Evolutionary conservation across 2,797 vertebrate genomes (phyloP).

Genomic region (Acrossocheilus wenchowensis): DNA sequence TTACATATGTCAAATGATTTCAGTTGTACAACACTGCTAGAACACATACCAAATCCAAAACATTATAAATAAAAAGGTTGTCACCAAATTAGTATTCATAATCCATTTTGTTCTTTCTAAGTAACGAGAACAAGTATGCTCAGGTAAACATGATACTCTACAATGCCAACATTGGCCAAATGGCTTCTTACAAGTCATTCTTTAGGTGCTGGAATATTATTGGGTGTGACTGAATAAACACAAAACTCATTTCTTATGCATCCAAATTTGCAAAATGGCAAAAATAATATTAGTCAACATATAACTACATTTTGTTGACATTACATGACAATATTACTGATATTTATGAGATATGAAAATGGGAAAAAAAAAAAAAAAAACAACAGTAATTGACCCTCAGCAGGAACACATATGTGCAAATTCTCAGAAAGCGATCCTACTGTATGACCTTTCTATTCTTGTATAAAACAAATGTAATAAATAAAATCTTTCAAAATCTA

Average conservation of each 20-base stretch:
- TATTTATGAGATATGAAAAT: neutral
- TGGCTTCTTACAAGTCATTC: slow-evolving; percentile 13
- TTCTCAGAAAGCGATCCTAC: slow-evolving; percentile 28
- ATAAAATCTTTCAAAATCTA: slow-evolving; percentile 15
- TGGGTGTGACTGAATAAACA: neutral
- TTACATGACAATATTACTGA: neutral
- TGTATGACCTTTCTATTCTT: slow-evolving; percentile 14
- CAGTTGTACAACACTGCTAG: slow-evolving; percentile 29
- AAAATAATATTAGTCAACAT: neutral
- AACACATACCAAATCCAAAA: slow-evolving; percentile 9
- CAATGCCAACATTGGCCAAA: slow-evolving; percentile 17
- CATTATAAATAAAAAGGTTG: neutral
- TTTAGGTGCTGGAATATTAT: slow-evolving; percentile 8
- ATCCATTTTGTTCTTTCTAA: slow-evolving; percentile 34
- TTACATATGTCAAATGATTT: slow-evolving; percentile 21
- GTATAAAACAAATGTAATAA: slow-evolving; percentile 43
- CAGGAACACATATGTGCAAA: slow-evolving; percentile 43
- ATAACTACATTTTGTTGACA: neutral
- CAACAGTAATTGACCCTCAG: slow-evolving; percentile 17
- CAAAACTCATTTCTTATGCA: neutral
- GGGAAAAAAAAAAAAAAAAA: neutral
- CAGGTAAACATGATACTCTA: slow-evolving; percentile 38
- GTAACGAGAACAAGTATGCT: slow-evolving; percentile 7
- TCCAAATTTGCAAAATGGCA: neutral
- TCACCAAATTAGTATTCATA: neutral